Percentiles rank a stretch among this genome's conserved stretches.
Evolutionary conservation across 1,140 invertebrate species (phyloP).

Genomic region (Chymomyza costata): DNA sequence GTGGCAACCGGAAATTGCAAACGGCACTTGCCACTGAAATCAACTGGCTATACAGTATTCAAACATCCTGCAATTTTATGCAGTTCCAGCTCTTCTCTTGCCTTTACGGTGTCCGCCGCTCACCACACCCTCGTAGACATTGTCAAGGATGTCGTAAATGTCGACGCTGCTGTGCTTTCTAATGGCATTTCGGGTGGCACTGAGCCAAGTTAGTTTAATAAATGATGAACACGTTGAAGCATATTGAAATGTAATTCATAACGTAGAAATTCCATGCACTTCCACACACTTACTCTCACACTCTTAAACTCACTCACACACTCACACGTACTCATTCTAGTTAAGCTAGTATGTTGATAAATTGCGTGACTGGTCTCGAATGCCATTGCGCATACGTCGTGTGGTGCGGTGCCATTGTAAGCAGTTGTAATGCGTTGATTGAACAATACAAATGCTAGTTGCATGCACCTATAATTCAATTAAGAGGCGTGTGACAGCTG

Average conservation of each 20-base stretch:
- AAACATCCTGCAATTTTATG: constrained; percentile 41
- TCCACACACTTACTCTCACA: constrained; percentile 6
- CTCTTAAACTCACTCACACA: constrained; percentile 14
- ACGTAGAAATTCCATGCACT: constrained; percentile 25
- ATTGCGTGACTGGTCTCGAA: too few species aligned
- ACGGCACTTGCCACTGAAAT: constrained; percentile 43
- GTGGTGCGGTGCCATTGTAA: too few species aligned
- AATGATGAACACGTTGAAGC: constrained; percentile 67
- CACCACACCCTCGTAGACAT: too few species aligned
- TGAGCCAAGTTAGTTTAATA: constrained; percentile 43
- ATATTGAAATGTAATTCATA: constrained; percentile 72
- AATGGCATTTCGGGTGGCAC: constrained; percentile 35
- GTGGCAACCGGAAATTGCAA: constrained; percentile 72
- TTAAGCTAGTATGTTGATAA: background rate
- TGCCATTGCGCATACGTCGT: too few species aligned
- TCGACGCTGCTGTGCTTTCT: constrained; percentile 30
- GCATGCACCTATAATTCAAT: constrained; percentile 51
- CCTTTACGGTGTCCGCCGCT: too few species aligned
- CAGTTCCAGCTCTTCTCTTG: too few species aligned
- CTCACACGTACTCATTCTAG: background rate
- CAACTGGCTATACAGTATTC: constrained; percentile 41
- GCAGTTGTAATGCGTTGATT: too few species aligned
- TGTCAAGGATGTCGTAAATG: constrained; percentile 1
- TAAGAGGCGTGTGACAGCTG: constrained; percentile 79
- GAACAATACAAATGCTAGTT: too few species aligned